A percentile compares a stretch with the other conserved stretches of the same genome.
These are phyloP conservation scores for Steinernema hermaphroditum DNA, from an alignment of 2,888 invertebrate genomes.

Conservation along the genomic window DNA sequence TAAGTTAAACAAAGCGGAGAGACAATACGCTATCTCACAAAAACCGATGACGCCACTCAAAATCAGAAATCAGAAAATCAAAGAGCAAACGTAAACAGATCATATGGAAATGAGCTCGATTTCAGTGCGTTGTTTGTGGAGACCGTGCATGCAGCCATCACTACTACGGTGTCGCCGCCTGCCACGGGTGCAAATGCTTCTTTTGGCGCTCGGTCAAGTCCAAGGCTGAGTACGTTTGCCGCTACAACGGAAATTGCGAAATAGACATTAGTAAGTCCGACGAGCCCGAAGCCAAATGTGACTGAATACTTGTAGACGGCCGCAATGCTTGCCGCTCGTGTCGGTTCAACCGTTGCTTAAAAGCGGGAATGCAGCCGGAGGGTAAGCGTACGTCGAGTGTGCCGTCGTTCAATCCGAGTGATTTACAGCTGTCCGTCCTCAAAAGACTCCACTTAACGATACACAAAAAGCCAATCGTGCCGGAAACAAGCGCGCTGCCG, in stretches of 20 bases:
- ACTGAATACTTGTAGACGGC: constrained; percentile 40
- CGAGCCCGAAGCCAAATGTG: background rate
- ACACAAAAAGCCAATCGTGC: constrained; percentile 27
- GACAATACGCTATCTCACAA: no score
- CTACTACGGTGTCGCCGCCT: constrained; percentile 64
- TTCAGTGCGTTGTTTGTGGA: constrained; percentile 63
- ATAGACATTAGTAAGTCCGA: constrained; percentile 50
- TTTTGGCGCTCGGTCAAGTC: constrained; percentile 64
- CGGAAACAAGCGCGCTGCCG: constrained; percentile 2
- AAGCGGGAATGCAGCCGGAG: constrained; percentile 55
- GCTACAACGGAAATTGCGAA: constrained; percentile 59
- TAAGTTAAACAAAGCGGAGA: no score
- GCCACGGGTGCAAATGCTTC: constrained; percentile 61
- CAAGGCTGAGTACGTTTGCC: constrained; percentile 55
- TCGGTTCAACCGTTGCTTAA: constrained; percentile 55
- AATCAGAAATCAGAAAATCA: no score
- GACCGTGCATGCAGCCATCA: constrained; percentile 63
- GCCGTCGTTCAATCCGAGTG: background rate
- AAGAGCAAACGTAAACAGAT: no score
- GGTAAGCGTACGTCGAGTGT: constrained; percentile 9
- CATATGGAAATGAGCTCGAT: constrained; percentile 7
- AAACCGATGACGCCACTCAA: no score
- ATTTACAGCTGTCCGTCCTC: constrained; percentile 38
- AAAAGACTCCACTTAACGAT: constrained; percentile 27
- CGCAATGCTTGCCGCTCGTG: constrained; percentile 62